These are phyloP conservation scores for Pseudopodoces humilis DNA, from an alignment of 2,113 vertebrate species.

Conservation along the genomic window DNA sequence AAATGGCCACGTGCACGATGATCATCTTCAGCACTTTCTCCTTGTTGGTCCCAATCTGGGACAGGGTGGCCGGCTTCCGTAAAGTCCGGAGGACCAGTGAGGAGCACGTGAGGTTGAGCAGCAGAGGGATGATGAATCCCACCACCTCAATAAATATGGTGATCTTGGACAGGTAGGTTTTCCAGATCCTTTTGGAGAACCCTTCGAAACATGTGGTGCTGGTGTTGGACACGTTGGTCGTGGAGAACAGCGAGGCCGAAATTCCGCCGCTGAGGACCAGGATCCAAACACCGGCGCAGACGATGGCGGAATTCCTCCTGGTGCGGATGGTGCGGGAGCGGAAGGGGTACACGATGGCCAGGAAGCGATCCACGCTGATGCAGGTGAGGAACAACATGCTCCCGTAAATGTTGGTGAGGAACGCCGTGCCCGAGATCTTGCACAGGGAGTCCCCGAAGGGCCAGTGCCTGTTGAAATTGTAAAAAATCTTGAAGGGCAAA, in stretches of 20 bases:
- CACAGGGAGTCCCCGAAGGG: constrained; percentile 95
- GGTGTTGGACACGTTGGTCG: constrained; percentile 87
- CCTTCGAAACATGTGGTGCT: constrained; percentile 95
- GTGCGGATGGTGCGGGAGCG: constrained; percentile 90
- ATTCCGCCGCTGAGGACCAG: constrained; percentile 94
- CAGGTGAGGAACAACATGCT: constrained; percentile 99
- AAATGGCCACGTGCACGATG: constrained; percentile 92
- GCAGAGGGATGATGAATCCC: constrained; percentile 91
- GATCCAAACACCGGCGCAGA: constrained; percentile 92
- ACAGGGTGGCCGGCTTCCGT: constrained; percentile 85
- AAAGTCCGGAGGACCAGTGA: constrained; percentile 92
- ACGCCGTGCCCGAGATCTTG: constrained; percentile 94
- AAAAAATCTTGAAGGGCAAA: constrained; percentile 96
- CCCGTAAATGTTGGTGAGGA: constrained; percentile 97
- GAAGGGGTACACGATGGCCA: constrained; percentile 95
- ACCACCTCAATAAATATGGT: constrained; percentile 99
- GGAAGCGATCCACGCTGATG: constrained; percentile 95
- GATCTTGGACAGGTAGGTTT: constrained; percentile 95
- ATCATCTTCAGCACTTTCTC: constrained; percentile 94
- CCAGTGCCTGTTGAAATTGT: constrained; percentile 96
- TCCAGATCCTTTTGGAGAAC: constrained; percentile 96
- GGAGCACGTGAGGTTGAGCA: constrained; percentile 93
- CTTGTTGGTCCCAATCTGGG: constrained; percentile 93
- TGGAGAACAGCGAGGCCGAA: constrained; percentile 94
- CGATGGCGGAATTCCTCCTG: constrained; percentile 86